Percentiles rank a stretch among this genome's conserved stretches.
Evolutionary conservation across 2,888 invertebrate genomes (phyloP).

Genomic region (Lasioglossum lativentre): DNA sequence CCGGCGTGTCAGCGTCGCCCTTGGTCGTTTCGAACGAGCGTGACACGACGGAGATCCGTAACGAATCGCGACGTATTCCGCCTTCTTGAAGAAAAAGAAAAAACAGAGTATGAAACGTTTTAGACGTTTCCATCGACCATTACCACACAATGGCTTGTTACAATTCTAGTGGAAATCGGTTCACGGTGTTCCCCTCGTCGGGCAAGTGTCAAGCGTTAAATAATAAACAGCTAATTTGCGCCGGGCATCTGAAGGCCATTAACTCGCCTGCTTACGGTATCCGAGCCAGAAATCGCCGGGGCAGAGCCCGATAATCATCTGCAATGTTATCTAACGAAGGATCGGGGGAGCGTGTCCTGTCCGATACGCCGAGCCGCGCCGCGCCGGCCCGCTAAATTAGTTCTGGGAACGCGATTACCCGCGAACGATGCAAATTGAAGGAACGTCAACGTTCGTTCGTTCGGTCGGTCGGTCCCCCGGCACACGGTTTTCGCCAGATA

Average conservation of each 20-base stretch:
- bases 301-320: slow-evolving; percentile 57
- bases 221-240: slow-evolving; percentile 65
- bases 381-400: slow-evolving; percentile 45
- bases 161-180: slow-evolving; percentile 36
- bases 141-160: slow-evolving; percentile 58
- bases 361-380: slow-evolving; percentile 37
- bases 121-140: slow-evolving; percentile 40
- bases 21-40: background rate
- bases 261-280: slow-evolving; percentile 49
- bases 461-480: too few species aligned
- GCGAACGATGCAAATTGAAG: slow-evolving; percentile 50
- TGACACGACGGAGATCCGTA: background rate
- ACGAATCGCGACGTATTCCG: background rate
- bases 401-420: slow-evolving; percentile 57
- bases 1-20: background rate
- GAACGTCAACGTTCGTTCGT: slow-evolving; percentile 17
- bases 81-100: background rate
- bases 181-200: slow-evolving; percentile 40
- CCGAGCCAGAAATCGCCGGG: slow-evolving; percentile 56
- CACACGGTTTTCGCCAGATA: slow-evolving; percentile 5
- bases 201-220: slow-evolving; percentile 60
- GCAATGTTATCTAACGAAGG: slow-evolving; percentile 50
- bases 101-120: background rate
- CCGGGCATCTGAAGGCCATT: slow-evolving; percentile 52
- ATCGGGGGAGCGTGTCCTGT: slow-evolving; percentile 41